Conservation (phyloP, 2,888 invertebrate species). For the Ligdia adustata region DNA sequence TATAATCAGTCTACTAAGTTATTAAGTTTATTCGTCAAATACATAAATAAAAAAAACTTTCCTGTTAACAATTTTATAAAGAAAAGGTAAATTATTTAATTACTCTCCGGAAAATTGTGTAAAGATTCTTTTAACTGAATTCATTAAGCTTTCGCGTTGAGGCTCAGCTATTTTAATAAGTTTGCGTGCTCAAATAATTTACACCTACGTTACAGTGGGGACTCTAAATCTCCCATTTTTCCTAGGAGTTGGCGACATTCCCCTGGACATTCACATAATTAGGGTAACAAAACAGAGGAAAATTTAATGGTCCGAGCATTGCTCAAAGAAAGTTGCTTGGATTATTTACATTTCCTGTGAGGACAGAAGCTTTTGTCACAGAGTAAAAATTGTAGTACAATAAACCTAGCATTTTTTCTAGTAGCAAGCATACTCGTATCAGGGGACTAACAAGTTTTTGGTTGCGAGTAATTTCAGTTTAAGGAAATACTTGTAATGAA, state of each 20-base stretch:
- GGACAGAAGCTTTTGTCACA: slow-evolving; percentile 32
- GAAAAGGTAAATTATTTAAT: slow-evolving; percentile 7
- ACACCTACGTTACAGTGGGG: slow-evolving; percentile 40
- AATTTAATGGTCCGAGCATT: slow-evolving; percentile 61
- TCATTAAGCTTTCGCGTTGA: slow-evolving; percentile 5
- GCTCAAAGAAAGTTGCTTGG: slow-evolving; percentile 56
- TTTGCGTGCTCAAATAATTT: slow-evolving; percentile 35
- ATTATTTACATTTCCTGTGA: slow-evolving; percentile 70
- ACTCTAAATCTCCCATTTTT: slow-evolving; percentile 57
- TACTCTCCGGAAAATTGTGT: not conserved
- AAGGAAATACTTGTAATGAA: no score
- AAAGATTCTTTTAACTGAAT: slow-evolving; percentile 13
- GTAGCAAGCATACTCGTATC: no score
- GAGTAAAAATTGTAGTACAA: no score
- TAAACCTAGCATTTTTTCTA: no score
- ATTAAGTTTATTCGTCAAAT: no score
- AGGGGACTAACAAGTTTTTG: no score
- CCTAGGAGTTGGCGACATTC: slow-evolving; percentile 51
- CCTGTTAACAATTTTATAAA: no score
- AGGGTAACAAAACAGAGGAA: slow-evolving; percentile 65
- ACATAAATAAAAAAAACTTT: no score
- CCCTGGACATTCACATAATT: slow-evolving; percentile 68
- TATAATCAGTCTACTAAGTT: no score
- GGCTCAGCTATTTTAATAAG: slow-evolving; percentile 23
- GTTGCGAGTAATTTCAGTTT: no score